Evolutionary conservation across 2,888 invertebrate genomes (phyloP).

Genomic region (Ganaspis brasiliensis): DNA sequence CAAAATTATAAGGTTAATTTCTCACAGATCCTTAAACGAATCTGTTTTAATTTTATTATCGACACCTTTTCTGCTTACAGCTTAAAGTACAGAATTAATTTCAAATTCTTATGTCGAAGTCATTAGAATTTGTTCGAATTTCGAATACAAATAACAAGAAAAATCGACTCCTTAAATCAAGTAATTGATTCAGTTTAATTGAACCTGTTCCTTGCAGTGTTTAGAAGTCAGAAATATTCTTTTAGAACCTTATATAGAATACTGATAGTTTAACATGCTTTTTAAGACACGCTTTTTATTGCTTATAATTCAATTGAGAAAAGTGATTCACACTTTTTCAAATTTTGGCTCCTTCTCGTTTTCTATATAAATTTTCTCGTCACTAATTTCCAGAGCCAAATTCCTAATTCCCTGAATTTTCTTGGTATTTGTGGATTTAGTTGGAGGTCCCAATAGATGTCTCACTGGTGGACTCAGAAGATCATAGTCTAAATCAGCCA

Average conservation of each 20-base stretch:
- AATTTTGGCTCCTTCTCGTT: slow-evolving; percentile 57
- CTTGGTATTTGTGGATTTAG: slow-evolving; percentile 61
- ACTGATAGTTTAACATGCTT: background rate
- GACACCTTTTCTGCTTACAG: background rate
- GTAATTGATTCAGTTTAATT: background rate
- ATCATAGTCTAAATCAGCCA: slow-evolving; percentile 85
- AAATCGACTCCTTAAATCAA: background rate
- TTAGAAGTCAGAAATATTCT: background rate
- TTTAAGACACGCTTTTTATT: background rate
- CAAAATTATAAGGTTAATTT: background rate
- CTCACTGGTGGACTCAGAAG: slow-evolving; percentile 87
- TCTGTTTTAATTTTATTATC: slow-evolving; percentile 44
- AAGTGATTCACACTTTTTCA: slow-evolving; percentile 49
- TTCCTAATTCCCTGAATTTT: slow-evolving; percentile 74
- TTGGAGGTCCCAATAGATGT: slow-evolving; percentile 78
- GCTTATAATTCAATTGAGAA: background rate
- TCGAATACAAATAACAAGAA: background rate
- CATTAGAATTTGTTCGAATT: background rate
- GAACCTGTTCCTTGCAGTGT: background rate
- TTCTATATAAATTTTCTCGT: slow-evolving; percentile 68
- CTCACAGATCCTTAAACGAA: slow-evolving; percentile 61
- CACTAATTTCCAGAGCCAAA: slow-evolving; percentile 74
- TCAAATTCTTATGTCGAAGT: background rate
- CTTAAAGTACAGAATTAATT: background rate
- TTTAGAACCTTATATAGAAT: background rate